Conservation (phyloP, 2,888 invertebrate genomes). For the Embidobia sp. region DNA sequence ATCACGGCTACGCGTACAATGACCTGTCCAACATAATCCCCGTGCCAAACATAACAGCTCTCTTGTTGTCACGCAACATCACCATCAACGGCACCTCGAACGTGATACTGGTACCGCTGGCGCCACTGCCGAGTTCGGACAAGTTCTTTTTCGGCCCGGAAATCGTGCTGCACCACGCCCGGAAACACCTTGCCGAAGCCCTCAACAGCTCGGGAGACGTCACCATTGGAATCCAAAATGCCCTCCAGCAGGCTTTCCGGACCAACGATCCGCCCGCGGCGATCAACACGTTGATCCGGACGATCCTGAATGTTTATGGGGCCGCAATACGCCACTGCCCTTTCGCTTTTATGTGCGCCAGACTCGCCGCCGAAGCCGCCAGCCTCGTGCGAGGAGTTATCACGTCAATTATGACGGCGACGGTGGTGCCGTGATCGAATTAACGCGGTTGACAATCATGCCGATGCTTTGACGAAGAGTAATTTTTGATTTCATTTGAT, state of each 20-base stretch:
- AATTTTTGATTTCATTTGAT: no score
- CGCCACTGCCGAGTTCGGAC: constrained; percentile 39
- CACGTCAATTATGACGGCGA: constrained; percentile 30
- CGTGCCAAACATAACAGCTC: constrained; percentile 58
- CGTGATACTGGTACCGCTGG: constrained; percentile 43
- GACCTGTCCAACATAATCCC: constrained; percentile 47
- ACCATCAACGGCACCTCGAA: constrained; percentile 46
- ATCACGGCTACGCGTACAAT: neutral
- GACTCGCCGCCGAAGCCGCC: constrained; percentile 46
- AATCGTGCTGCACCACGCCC: constrained; percentile 48
- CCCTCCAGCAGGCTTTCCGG: constrained; percentile 57
- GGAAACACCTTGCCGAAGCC: constrained; percentile 42
- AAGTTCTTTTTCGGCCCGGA: constrained; percentile 53
- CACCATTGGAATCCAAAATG: constrained; percentile 48
- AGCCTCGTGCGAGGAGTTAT: constrained; percentile 30
- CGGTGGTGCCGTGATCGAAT: constrained; percentile 10
- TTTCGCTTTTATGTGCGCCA: constrained; percentile 40
- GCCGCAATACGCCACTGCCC: constrained; percentile 60
- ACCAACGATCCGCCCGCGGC: constrained; percentile 54
- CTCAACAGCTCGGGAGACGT: constrained; percentile 60
- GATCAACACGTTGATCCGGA: constrained; percentile 42
- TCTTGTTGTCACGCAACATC: constrained; percentile 47
- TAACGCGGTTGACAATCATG: no score
- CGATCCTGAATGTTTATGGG: constrained; percentile 58
- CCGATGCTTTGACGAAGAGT: no score